Percentiles rank a stretch among this genome's conserved stretches.
These are phyloP conservation scores for Himalopsyche phryganea DNA, from an alignment of 1,140 invertebrate genomes.

Conservation along the genomic window DNA sequence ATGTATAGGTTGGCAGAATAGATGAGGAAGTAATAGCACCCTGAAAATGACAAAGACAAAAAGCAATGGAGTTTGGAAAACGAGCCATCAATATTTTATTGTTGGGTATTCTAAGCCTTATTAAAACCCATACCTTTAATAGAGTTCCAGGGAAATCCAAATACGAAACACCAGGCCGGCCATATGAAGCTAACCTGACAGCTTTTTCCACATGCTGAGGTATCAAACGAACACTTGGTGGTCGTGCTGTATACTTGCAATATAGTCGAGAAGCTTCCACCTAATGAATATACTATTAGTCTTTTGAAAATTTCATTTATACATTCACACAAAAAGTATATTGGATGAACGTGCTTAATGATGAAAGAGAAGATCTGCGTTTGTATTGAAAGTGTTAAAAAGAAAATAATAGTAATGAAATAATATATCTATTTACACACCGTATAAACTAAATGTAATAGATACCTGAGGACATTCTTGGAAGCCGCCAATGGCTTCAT, in stretches of 20 bases:
- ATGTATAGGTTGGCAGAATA: constrained; percentile 40
- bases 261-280: constrained; percentile 80
- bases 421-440: constrained; percentile 35
- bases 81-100: too few species aligned
- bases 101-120: too few species aligned
- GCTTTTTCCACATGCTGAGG: constrained; percentile 92
- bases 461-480: constrained; percentile 90
- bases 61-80: too few species aligned
- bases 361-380: too few species aligned
- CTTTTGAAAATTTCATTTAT: constrained; percentile 1
- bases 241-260: constrained; percentile 87
- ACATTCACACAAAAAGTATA: too few species aligned
- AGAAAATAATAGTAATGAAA: constrained; percentile 4
- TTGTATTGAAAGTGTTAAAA: too few species aligned
- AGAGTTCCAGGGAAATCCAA: constrained; percentile 82
- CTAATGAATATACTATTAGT: constrained; percentile 35
- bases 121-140: constrained; percentile 41
- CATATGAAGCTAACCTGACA: constrained; percentile 75
- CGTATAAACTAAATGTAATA: constrained; percentile 20
- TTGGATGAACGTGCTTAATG: too few species aligned
- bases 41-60: constrained; percentile 12
- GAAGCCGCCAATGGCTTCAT: constrained; percentile 92
- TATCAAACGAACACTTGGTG: constrained; percentile 76
- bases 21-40: constrained; percentile 22
- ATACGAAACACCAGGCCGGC: constrained; percentile 85